A percentile compares a stretch with the other conserved stretches of the same genome.
Evolutionary conservation across 2,797 vertebrate genomes (phyloP).

Genomic region (Huso huso): DNA sequence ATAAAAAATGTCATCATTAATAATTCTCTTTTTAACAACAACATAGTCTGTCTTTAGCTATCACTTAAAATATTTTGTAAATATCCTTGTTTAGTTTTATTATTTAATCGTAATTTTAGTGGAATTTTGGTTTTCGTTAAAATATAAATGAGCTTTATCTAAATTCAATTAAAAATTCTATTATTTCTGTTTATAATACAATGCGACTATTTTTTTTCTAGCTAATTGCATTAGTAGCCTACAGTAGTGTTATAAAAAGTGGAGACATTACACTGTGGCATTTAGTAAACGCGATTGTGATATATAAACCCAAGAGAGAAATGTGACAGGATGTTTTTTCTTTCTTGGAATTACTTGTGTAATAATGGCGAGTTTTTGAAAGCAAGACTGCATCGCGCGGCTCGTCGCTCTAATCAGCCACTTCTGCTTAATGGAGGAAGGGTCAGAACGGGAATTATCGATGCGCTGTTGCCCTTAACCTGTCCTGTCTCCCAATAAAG

Average conservation of each 20-base stretch:
- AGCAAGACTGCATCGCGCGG: slow-evolving; percentile 53
- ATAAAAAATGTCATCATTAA: too few species aligned
- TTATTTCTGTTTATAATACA: too few species aligned
- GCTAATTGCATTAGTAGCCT: slow-evolving; percentile 16
- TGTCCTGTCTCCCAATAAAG: slow-evolving; percentile 97
- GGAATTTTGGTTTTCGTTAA: too few species aligned
- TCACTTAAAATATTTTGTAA: too few species aligned
- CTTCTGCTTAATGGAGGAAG: slow-evolving; percentile 85
- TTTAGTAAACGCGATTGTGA: slow-evolving; percentile 67
- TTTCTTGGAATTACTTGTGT: slow-evolving; percentile 14
- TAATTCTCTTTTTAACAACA: too few species aligned
- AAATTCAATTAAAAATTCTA: too few species aligned
- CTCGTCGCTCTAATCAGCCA: slow-evolving; percentile 79
- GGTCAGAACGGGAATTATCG: slow-evolving; percentile 89
- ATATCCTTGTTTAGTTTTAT: too few species aligned
- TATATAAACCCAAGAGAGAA: slow-evolving; percentile 61
- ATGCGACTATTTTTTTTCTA: neutral
- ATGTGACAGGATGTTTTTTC: slow-evolving; percentile 55
- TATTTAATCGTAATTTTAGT: too few species aligned
- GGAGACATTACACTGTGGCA: slow-evolving; percentile 51
- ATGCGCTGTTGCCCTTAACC: slow-evolving; percentile 91
- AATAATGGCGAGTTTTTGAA: slow-evolving; percentile 70
- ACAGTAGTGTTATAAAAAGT: slow-evolving; percentile 13
- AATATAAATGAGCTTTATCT: too few species aligned
- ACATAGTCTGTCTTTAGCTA: too few species aligned